A percentile compares a stretch with the other conserved stretches of the same genome.
These are phyloP conservation scores for Chymomyza caudatula DNA, from an alignment of 2,888 invertebrate species.

Conservation along the genomic window DNA sequence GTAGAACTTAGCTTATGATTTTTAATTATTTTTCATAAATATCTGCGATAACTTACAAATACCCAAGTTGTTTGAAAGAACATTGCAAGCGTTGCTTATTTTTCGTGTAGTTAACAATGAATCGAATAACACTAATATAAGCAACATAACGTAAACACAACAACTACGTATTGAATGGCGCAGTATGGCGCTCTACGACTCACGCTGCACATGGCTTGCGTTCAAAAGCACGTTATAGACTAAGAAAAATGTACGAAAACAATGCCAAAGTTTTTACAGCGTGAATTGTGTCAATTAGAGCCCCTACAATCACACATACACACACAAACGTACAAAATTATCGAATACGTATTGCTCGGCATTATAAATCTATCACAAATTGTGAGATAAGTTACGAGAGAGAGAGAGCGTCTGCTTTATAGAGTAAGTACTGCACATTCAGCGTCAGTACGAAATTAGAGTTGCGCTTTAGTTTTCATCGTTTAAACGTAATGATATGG, in stretches of 20 bases:
- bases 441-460: not conserved
- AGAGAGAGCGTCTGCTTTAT: not conserved
- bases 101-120: not conserved
- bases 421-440: not conserved
- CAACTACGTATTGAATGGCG: slow-evolving; percentile 9
- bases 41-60: slow-evolving; percentile 71
- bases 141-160: slow-evolving; percentile 17
- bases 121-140: not conserved
- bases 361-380: no score
- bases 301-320: slow-evolving; percentile 10
- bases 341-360: not conserved
- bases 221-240: slow-evolving; percentile 50
- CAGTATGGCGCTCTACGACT: not conserved
- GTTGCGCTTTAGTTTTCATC: not conserved
- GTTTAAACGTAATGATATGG: not conserved
- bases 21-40: not conserved
- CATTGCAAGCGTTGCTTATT: slow-evolving; percentile 45
- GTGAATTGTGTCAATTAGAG: slow-evolving; percentile 56
- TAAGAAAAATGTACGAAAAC: slow-evolving; percentile 26
- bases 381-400: not conserved
- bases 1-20: not conserved
- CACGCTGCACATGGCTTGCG: not conserved
- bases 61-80: slow-evolving; percentile 72
- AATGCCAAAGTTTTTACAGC: slow-evolving; percentile 18
- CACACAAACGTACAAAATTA: slow-evolving; percentile 16